Base-by-base conservation (phyloP, 2,888 invertebrate species). In the Thecophora atra region DNA sequence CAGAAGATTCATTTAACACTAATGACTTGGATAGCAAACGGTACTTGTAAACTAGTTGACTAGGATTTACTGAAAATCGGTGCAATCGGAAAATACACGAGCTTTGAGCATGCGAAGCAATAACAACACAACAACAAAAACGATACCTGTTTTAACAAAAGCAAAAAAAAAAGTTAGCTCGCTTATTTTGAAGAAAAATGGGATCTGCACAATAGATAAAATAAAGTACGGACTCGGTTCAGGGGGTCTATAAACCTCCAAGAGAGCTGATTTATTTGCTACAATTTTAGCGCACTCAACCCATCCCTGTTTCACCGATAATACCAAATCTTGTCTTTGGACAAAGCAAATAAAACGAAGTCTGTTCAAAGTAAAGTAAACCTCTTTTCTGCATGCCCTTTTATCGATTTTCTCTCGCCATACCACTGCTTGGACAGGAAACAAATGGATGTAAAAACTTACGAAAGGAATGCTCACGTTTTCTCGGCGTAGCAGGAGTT, bases 401-500 rank as follows among this genome's bases (percentile, higher is more conserved):
- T 5, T 1, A 47, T 15, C 47, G 47, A n/a, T 47, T 47, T 47
- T 47, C 47, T 47, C 47, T 47, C 47, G 13, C 47, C 47, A 47
- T 17, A 47, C 47, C 47, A 47, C 51, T 52, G n/a, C 65, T 26
- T 44, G 52, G 19, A 7, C 26, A 21, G 51, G 30, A 47, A 52
- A 52, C n/a, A 21, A 65, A 65, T 65, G 17, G 52, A 13, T 21
- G 51, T 28, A 17, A 47, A 51, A n/a, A n/a, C 52, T 26, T 17
- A 26, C 26, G n/a, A 17, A 51, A 65, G 72, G 69, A 72, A 74
- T 72, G 75, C 72, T 76, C 76, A 76, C 75, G 75, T 76, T 74
- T 73, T 73, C 74, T 71, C 24, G 15, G 56, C 68, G 21, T 58
- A 15, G 19, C 37, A 66, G 21, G 54, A 21, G 54, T 26, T 37